These are phyloP conservation scores for Calameuta filiformis DNA, from an alignment of 2,888 invertebrate genomes.

Conservation along the genomic window DNA sequence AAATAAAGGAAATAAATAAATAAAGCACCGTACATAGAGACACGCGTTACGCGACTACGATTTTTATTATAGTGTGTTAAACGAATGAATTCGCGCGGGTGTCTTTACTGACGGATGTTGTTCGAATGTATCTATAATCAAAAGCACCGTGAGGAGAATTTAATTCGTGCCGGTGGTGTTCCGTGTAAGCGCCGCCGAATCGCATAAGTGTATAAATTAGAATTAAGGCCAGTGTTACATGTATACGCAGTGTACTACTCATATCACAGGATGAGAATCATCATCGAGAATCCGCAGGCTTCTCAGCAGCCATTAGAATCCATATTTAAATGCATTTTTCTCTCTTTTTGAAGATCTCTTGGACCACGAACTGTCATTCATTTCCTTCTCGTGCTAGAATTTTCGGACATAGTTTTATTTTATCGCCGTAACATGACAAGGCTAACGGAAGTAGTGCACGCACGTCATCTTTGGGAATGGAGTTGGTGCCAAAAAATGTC, in stretches of 20 bases:
- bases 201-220: constrained; percentile 60
- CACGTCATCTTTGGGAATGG: background rate
- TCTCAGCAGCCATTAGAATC: background rate
- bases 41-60: background rate
- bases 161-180: background rate
- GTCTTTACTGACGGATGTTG: background rate
- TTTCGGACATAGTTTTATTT: background rate
- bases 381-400: background rate
- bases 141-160: constrained; percentile 19
- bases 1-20: background rate
- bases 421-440: background rate
- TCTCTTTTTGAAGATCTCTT: background rate
- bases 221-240: constrained; percentile 66
- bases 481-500: background rate
- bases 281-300: constrained; percentile 25
- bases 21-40: background rate
- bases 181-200: background rate
- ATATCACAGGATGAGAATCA: constrained; percentile 61
- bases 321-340: background rate
- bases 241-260: constrained; percentile 66
- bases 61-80: background rate
- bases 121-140: constrained; percentile 25
- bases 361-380: background rate
- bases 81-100: background rate
- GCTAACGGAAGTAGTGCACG: background rate